These are phyloP conservation scores for Sebastes hubbsi DNA, from an alignment of 2,797 vertebrate genomes.

Conservation along the genomic window DNA sequence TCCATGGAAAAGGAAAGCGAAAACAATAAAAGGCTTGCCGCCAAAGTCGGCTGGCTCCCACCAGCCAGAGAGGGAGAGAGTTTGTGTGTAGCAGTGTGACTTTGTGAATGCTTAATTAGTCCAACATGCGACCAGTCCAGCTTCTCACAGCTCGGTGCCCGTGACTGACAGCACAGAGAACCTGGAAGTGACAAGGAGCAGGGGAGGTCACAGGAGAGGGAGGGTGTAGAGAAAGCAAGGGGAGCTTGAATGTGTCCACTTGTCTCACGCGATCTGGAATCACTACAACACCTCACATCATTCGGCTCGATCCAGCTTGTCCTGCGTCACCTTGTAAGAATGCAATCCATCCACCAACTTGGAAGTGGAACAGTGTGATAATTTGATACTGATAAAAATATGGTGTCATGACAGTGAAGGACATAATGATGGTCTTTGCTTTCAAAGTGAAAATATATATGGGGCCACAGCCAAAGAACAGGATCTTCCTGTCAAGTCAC, in stretches of 20 bases:
- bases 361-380: slow-evolving; percentile 55
- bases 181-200: slow-evolving; percentile 61
- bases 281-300: slow-evolving; percentile 47
- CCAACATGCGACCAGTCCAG: slow-evolving; percentile 61
- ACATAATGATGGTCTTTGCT: slow-evolving; percentile 59
- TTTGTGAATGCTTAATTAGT: slow-evolving; percentile 71
- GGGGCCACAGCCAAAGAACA: slow-evolving; percentile 55
- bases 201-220: slow-evolving; percentile 47
- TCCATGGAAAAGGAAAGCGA: slow-evolving; percentile 73
- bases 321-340: slow-evolving; percentile 61
- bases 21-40: slow-evolving; percentile 68
- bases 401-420: slow-evolving; percentile 62
- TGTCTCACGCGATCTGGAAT: slow-evolving; percentile 76
- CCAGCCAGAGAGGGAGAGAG: slow-evolving; percentile 37
- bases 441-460: slow-evolving; percentile 56
- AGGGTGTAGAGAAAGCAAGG: slow-evolving; percentile 15
- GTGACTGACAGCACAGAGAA: slow-evolving; percentile 59
- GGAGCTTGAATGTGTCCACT: slow-evolving; percentile 46
- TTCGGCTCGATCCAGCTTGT: slow-evolving; percentile 49
- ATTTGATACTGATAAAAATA: slow-evolving; percentile 73
- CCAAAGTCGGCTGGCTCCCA: slow-evolving; percentile 55
- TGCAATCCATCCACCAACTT: slow-evolving; percentile 67
- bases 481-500: slow-evolving; percentile 48
- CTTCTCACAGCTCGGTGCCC: slow-evolving; percentile 35
- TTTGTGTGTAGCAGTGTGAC: slow-evolving; percentile 46